Conservation (phyloP, 2,113 vertebrate species). For the Chrysemys picta region DNA sequence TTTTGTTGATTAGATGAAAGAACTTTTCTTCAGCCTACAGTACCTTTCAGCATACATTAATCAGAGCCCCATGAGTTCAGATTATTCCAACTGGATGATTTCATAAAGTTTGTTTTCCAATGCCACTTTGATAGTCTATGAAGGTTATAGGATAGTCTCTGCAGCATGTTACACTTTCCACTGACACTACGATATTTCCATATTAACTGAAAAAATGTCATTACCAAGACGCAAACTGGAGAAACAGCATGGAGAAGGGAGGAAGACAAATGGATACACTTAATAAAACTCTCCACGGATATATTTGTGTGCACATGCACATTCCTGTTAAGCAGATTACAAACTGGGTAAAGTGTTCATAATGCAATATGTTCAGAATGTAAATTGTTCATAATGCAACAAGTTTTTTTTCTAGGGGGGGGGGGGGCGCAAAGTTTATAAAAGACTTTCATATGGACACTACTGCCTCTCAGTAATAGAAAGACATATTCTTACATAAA, state of each 20-base stretch:
- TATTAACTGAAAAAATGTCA: neutral
- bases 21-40: neutral
- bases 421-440: neutral
- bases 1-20: conserved; percentile 20
- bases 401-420: neutral
- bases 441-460: neutral
- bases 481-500: neutral
- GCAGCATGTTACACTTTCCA: neutral
- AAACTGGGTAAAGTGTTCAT: neutral
- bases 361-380: neutral
- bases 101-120: neutral
- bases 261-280: neutral
- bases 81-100: neutral
- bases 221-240: no score
- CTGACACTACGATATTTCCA: neutral
- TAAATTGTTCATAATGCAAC: neutral
- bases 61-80: neutral
- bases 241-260: neutral
- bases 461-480: neutral
- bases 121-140: neutral
- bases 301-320: neutral
- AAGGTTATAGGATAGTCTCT: neutral
- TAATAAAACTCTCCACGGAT: neutral
- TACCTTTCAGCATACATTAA: neutral
- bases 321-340: neutral